Percentiles rank a stretch among this genome's conserved stretches.
Conservation (phyloP, 2,888 invertebrate species). For the Mesopsocus fuscifrons region DNA sequence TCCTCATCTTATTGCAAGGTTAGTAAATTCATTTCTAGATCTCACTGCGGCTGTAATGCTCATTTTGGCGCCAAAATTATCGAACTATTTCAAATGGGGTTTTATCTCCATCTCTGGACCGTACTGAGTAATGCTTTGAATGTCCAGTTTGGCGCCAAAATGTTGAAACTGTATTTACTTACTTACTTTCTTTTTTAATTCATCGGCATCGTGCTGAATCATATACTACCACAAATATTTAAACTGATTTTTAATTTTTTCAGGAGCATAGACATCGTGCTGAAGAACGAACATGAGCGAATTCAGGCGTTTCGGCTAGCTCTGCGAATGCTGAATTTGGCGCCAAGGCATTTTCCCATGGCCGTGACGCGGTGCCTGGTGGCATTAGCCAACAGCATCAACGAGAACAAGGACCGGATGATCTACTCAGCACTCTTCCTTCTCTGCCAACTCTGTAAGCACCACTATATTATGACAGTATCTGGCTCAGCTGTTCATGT, state of each 20-base stretch:
- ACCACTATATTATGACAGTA: too few relatives aligned
- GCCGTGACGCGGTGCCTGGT: slow-evolving; percentile 62
- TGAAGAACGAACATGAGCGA: slow-evolving; percentile 63
- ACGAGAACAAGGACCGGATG: slow-evolving; percentile 65
- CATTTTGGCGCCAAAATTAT: too few relatives aligned
- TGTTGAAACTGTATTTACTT: too few relatives aligned
- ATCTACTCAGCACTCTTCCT: slow-evolving; percentile 71
- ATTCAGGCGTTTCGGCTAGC: slow-evolving; percentile 80
- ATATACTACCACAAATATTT: slow-evolving; percentile 10
- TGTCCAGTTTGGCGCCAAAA: too few relatives aligned
- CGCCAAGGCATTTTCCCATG: slow-evolving; percentile 48
- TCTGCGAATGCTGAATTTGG: slow-evolving; percentile 41
- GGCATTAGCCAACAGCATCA: slow-evolving; percentile 59
- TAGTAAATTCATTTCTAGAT: neutral
- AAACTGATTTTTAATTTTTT: slow-evolving; percentile 17
- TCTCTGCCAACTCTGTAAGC: slow-evolving; percentile 69
- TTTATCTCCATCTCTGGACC: too few relatives aligned
- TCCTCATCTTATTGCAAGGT: slow-evolving; percentile 63
- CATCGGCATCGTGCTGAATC: too few relatives aligned
- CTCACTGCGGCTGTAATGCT: neutral
- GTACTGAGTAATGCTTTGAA: slow-evolving; percentile 3
- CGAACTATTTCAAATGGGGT: too few relatives aligned
- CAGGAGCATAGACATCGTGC: slow-evolving; percentile 74
- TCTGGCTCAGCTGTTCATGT: too few relatives aligned
- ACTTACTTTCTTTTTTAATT: too few relatives aligned